phyloP scores from a whole-genome alignment of 2,797 vertebrate species.

The Erithacus rubecula region DNA sequence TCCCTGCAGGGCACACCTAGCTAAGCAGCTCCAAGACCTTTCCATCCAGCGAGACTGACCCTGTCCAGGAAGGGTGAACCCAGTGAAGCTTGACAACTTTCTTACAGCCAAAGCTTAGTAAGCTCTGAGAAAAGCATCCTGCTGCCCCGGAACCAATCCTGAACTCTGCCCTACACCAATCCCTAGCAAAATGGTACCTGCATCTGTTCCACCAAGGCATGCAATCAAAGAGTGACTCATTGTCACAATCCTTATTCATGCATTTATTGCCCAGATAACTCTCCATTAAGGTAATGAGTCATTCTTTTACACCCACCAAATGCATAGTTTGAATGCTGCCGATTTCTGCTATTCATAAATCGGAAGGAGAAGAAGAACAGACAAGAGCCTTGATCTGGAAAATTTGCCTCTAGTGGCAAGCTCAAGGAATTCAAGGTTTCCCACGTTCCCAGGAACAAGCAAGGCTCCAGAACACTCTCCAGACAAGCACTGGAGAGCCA shows the following conservation, averaged over 20 bases:
- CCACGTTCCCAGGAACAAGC: not conserved
- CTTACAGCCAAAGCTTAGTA: not conserved
- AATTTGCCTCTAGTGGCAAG: not conserved
- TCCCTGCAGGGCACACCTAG: not conserved
- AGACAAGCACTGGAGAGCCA: not conserved
- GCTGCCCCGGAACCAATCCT: not conserved
- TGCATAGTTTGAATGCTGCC: constrained; percentile 13
- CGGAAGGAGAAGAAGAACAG: not conserved
- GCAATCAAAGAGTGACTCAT: constrained; percentile 50
- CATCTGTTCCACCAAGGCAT: constrained; percentile 12
- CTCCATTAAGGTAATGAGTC: constrained; percentile 53
- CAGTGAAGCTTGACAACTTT: not conserved
- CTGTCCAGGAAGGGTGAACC: not conserved
- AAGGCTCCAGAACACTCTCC: not conserved
- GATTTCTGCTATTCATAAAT: constrained; percentile 27
- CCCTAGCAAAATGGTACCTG: constrained; percentile 19
- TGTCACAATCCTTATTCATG: constrained; percentile 28
- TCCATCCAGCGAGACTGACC: not conserved
- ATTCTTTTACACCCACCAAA: constrained; percentile 5
- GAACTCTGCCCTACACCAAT: not conserved
- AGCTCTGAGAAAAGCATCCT: not conserved
- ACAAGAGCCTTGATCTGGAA: not conserved
- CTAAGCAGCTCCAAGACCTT: not conserved
- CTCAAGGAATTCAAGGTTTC: not conserved
- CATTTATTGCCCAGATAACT: constrained; percentile 61